These are phyloP conservation scores for Calcarius lapponicus DNA, from an alignment of 2,797 vertebrate genomes.

Conservation along the genomic window DNA sequence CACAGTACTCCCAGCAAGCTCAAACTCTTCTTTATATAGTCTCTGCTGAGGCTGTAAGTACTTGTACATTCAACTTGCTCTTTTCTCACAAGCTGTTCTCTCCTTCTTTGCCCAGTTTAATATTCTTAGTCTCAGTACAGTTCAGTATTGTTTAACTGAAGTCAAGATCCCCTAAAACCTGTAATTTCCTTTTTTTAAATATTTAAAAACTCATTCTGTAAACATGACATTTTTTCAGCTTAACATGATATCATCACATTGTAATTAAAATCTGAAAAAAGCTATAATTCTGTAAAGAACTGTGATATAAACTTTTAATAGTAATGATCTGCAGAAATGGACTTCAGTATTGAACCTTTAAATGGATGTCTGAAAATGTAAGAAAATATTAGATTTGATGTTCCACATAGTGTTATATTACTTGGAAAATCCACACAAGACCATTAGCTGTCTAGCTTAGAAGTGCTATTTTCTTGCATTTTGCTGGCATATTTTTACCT, in stretches of 20 bases:
- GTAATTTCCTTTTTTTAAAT: not conserved
- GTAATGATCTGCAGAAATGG: not conserved
- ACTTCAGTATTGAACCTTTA: not conserved
- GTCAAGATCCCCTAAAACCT: not conserved
- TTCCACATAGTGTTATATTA: not conserved
- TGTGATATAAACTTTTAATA: conserved; percentile 26
- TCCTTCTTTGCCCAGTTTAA: not conserved
- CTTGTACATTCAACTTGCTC: not conserved
- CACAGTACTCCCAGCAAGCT: not conserved
- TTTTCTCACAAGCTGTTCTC: not conserved
- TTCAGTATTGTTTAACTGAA: not conserved
- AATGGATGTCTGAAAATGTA: not conserved
- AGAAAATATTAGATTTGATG: not conserved
- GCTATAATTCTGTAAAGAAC: not conserved
- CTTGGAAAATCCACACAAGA: not conserved
- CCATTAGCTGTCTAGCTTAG: not conserved
- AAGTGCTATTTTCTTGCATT: not conserved
- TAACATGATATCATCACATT: not conserved
- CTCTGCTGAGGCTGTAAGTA: not conserved
- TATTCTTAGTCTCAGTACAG: not conserved
- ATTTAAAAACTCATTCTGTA: not conserved
- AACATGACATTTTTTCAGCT: not conserved
- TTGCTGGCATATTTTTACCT: not conserved
- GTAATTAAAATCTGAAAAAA: not conserved
- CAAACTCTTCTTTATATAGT: not conserved